phyloP scores from a whole-genome alignment of 2,888 invertebrate species.

The Xanthorhoe spadicearia region DNA sequence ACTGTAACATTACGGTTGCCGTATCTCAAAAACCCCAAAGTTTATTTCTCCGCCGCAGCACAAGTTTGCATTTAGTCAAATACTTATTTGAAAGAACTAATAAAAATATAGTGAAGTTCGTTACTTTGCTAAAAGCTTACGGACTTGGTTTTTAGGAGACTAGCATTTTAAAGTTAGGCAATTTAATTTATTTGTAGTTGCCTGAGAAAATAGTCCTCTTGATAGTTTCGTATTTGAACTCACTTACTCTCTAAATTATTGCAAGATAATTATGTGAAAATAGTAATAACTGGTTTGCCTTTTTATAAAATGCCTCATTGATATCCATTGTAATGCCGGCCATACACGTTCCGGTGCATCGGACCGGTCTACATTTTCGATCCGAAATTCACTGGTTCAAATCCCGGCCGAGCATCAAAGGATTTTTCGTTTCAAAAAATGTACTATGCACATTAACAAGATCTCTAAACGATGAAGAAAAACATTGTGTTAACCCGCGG shows the following conservation, averaged over 20 bases:
- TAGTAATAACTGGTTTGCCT: too few relatives aligned
- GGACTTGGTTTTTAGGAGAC: conserved; percentile 10
- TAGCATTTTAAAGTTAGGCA: neutral
- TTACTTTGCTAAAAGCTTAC: conserved; percentile 18
- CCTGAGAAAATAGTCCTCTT: neutral
- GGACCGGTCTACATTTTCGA: too few relatives aligned
- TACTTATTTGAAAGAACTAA: conserved; percentile 37
- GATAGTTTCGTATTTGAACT: neutral
- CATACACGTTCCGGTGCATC: too few relatives aligned
- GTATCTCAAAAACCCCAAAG: conserved; percentile 30
- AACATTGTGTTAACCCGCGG: too few relatives aligned
- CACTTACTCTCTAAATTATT: neutral
- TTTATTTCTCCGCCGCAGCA: conserved; percentile 55
- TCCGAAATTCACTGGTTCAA: too few relatives aligned
- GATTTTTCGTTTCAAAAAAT: too few relatives aligned
- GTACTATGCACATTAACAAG: too few relatives aligned
- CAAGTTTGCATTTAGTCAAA: conserved; percentile 48
- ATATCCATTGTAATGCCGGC: too few relatives aligned
- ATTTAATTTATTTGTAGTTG: conserved; percentile 5
- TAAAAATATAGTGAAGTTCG: conserved; percentile 38
- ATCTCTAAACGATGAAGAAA: too few relatives aligned
- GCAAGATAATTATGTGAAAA: too few relatives aligned
- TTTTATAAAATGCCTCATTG: too few relatives aligned
- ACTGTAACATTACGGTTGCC: neutral
- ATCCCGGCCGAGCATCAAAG: too few relatives aligned